Conservation (phyloP, 2,888 invertebrate genomes). For the Apomyelois bistriatella region DNA sequence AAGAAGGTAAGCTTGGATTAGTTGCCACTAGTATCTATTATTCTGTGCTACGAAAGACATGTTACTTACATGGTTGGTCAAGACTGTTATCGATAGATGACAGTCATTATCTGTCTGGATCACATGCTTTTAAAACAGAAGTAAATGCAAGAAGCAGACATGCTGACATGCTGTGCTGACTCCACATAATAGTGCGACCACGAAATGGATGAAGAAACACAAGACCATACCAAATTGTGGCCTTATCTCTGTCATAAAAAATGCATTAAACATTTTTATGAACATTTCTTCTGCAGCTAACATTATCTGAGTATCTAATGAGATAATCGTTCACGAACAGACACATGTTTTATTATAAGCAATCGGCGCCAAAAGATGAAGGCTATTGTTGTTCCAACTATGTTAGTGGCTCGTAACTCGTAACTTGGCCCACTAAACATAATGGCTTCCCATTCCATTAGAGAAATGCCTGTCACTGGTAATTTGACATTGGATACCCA, state of each 20-base stretch:
- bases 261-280: background rate
- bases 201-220: too few species aligned
- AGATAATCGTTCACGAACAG: conserved; percentile 24
- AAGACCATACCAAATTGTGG: too few species aligned
- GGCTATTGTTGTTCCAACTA: conserved; percentile 5
- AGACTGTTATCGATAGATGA: too few species aligned
- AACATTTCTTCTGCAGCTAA: conserved; percentile 17
- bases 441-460: conserved; percentile 36
- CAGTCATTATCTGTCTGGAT: too few species aligned
- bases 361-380: conserved; percentile 13
- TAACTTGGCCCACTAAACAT: conserved; percentile 33
- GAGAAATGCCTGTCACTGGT: conserved; percentile 29
- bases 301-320: conserved; percentile 17
- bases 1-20: too few species aligned
- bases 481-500: conserved; percentile 28
- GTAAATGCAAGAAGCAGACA: too few species aligned
- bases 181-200: too few species aligned
- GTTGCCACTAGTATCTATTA: too few species aligned
- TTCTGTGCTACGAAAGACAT: too few species aligned
- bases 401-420: conserved; percentile 17
- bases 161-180: too few species aligned
- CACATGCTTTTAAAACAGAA: too few species aligned
- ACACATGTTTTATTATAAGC: conserved; percentile 21
- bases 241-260: background rate
- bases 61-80: too few species aligned